Evolutionary conservation across 2,888 invertebrate genomes (phyloP).

Genomic region (Eupithecia insigniata): DNA sequence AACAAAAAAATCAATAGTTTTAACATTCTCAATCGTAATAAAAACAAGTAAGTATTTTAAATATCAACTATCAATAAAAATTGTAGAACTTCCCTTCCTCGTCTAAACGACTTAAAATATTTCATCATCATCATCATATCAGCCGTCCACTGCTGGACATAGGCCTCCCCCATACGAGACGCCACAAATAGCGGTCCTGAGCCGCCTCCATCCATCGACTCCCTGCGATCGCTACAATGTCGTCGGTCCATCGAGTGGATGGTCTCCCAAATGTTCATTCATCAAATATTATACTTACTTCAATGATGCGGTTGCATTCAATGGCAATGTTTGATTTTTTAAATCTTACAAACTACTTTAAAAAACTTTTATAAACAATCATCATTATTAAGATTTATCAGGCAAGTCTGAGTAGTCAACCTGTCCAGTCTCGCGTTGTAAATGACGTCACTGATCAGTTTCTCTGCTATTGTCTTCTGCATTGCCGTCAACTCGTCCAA

Average conservation of each 20-base stretch:
- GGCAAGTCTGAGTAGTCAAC: conserved; percentile 29
- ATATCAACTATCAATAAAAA: too few species aligned
- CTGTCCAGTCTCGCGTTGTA: conserved; percentile 40
- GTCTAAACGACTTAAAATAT: not conserved
- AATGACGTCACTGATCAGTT: conserved; percentile 44
- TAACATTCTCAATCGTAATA: too few species aligned
- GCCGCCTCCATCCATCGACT: too few species aligned
- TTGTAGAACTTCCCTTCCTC: not conserved
- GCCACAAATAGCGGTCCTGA: too few species aligned
- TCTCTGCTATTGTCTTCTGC: conserved; percentile 43
- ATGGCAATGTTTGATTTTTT: not conserved
- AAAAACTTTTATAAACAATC: conserved; percentile 12
- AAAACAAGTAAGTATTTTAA: too few species aligned
- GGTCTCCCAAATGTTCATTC: too few species aligned
- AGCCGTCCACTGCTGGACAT: too few species aligned
- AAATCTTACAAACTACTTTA: not conserved
- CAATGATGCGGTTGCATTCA: not conserved
- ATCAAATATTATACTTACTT: not conserved
- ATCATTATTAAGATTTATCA: conserved; percentile 24
- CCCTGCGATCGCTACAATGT: too few species aligned
- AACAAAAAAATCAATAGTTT: too few species aligned
- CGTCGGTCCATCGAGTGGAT: too few species aligned
- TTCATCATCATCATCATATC: too few species aligned
- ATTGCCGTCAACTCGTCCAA: conserved; percentile 19
- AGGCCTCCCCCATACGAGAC: too few species aligned